These are phyloP conservation scores for Blastobasis adustella DNA, from an alignment of 2,888 invertebrate genomes.

Conservation along the genomic window DNA sequence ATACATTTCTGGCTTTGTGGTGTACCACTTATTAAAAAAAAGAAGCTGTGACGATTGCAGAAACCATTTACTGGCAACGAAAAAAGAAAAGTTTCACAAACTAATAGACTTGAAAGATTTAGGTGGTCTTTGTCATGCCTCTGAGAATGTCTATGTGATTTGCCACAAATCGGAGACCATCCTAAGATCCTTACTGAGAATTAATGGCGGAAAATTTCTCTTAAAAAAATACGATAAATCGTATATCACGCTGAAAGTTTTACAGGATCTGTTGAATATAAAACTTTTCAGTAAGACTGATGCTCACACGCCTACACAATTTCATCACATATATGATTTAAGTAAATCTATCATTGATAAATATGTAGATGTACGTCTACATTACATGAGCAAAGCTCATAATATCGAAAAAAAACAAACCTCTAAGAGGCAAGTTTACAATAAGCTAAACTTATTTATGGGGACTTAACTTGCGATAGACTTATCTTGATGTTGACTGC, in stretches of 20 bases:
- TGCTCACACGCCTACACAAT: neutral
- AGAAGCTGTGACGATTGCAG: conserved; percentile 3
- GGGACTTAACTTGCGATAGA: too few species aligned
- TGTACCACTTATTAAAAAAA: conserved; percentile 1
- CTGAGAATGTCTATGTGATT: neutral
- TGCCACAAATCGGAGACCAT: neutral
- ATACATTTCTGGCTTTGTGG: conserved; percentile 8
- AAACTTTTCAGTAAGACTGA: neutral
- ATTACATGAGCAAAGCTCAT: neutral
- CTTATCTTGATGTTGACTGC: too few species aligned
- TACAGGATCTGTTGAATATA: too few species aligned
- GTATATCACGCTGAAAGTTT: neutral
- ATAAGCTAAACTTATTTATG: neutral
- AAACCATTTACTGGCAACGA: neutral
- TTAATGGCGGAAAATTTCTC: neutral
- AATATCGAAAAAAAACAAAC: neutral
- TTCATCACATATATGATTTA: neutral
- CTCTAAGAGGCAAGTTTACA: neutral
- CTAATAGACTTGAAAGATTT: neutral
- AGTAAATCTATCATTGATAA: neutral
- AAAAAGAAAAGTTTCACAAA: neutral
- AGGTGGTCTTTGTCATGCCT: neutral
- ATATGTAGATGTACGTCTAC: neutral
- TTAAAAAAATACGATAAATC: too few species aligned
- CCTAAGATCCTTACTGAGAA: neutral